Conservation (phyloP, 2,113 vertebrate genomes). For the Mormyrus iriodes region DNA sequence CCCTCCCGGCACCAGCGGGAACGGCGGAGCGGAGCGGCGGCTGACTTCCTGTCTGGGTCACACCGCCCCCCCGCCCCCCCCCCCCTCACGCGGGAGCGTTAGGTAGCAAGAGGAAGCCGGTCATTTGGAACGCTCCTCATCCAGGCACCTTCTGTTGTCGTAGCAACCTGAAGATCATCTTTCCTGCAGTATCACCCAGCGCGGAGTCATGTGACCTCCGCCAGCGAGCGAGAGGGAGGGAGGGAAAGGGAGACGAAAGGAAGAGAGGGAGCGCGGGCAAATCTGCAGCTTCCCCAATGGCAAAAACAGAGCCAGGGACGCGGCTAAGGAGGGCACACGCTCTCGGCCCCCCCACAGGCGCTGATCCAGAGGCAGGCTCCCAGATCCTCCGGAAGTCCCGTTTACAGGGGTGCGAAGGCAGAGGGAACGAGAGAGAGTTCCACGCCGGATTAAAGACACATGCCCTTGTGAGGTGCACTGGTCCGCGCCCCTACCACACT, state of each 20-base stretch:
- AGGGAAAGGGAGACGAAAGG: background rate
- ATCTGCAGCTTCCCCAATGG: constrained; percentile 11
- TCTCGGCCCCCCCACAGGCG: background rate
- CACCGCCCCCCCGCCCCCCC: constrained; percentile 28
- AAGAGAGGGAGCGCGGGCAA: background rate
- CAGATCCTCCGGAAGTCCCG: background rate
- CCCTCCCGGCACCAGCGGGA: background rate
- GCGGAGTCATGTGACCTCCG: constrained; percentile 32
- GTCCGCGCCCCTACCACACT: background rate
- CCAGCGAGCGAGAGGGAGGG: background rate
- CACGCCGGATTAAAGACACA: background rate
- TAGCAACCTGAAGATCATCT: constrained; percentile 53
- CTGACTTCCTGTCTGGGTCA: constrained; percentile 43
- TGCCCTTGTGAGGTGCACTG: background rate
- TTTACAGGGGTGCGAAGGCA: background rate
- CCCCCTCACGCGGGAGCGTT: constrained; percentile 38
- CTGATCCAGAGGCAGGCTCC: background rate
- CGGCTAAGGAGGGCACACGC: background rate
- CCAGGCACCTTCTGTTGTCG: constrained; percentile 54
- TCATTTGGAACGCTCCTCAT: constrained; percentile 46
- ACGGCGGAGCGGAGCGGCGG: constrained; percentile 34
- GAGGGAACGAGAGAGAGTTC: background rate
- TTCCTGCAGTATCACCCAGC: constrained; percentile 39
- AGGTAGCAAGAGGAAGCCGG: constrained; percentile 44
- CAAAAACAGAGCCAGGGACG: background rate